Evolutionary conservation across 2,888 invertebrate species (phyloP).

Genomic region (Bhutanitis thaidina): DNA sequence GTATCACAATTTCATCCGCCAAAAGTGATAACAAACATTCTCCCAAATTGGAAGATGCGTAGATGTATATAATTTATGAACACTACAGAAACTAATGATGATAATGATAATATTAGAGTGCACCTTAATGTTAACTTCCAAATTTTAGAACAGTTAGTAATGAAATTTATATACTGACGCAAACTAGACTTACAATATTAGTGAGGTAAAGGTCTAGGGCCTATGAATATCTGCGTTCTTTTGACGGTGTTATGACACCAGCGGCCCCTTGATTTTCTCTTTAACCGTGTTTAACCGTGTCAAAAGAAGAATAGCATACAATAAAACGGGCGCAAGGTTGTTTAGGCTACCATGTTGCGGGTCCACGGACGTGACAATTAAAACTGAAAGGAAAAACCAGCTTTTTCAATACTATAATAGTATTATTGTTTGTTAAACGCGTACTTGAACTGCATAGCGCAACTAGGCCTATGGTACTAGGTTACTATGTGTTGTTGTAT

Average conservation of each 20-base stretch:
- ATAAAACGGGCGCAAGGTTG: conserved; percentile 17
- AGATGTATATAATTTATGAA: too few relatives aligned
- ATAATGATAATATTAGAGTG: too few relatives aligned
- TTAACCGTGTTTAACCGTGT: background rate
- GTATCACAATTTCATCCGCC: too few relatives aligned
- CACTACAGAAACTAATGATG: too few relatives aligned
- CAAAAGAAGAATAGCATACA: conserved; percentile 4
- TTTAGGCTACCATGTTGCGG: conserved; percentile 1
- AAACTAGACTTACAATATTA: background rate
- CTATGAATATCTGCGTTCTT: background rate
- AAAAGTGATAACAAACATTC: too few relatives aligned
- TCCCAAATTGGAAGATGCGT: too few relatives aligned
- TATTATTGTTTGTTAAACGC: conserved; percentile 29
- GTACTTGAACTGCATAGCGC: conserved; percentile 27
- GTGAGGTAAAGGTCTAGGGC: background rate
- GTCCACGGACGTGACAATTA: conserved; percentile 51
- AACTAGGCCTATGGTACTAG: conserved; percentile 6
- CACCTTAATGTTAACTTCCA: too few relatives aligned
- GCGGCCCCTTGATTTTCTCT: conserved; percentile 2
- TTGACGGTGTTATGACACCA: background rate
- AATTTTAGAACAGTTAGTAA: too few relatives aligned
- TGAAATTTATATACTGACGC: too few relatives aligned
- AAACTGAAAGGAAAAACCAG: conserved; percentile 49
- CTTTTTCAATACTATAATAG: conserved; percentile 26
- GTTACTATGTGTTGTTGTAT: background rate